Evolutionary conservation across 2,888 invertebrate genomes (phyloP).

Genomic region (Archaeoteleia sp.): DNA sequence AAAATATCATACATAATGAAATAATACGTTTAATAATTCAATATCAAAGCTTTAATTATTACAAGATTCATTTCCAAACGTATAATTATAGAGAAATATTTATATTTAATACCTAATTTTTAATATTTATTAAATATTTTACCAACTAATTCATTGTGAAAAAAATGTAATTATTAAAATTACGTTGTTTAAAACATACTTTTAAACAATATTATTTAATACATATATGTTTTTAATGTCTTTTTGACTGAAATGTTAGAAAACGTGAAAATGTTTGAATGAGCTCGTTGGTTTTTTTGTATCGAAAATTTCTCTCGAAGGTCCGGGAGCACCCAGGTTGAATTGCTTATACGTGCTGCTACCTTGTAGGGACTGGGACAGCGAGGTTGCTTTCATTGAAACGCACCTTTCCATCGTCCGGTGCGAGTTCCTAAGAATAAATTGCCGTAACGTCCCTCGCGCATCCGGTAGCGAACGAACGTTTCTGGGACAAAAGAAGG

Average conservation of each 20-base stretch:
- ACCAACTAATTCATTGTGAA: too few relatives aligned
- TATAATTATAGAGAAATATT: too few relatives aligned
- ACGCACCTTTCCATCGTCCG: conserved; percentile 60
- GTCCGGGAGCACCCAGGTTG: conserved; percentile 26
- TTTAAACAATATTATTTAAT: conserved; percentile 1
- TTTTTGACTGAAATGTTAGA: too few relatives aligned
- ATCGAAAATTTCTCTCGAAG: conserved; percentile 35
- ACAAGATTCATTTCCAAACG: too few relatives aligned
- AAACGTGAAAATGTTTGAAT: too few relatives aligned
- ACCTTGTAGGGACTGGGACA: conserved; percentile 66
- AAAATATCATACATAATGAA: too few relatives aligned
- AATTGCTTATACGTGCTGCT: conserved; percentile 44
- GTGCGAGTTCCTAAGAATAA: conserved; percentile 56
- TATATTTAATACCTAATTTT: too few relatives aligned
- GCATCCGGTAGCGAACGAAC: conserved; percentile 44
- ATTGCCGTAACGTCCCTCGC: conserved; percentile 49
- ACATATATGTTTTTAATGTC: not conserved
- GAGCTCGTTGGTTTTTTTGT: too few relatives aligned
- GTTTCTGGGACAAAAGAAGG: conserved; percentile 44
- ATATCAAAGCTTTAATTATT: too few relatives aligned
- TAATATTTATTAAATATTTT: too few relatives aligned
- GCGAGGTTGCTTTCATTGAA: conserved; percentile 59
- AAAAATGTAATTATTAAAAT: not conserved
- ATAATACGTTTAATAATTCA: too few relatives aligned
- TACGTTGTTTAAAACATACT: not conserved